Conservation (phyloP, 2,797 vertebrate species). For the Syndactyla subalaris region DNA sequence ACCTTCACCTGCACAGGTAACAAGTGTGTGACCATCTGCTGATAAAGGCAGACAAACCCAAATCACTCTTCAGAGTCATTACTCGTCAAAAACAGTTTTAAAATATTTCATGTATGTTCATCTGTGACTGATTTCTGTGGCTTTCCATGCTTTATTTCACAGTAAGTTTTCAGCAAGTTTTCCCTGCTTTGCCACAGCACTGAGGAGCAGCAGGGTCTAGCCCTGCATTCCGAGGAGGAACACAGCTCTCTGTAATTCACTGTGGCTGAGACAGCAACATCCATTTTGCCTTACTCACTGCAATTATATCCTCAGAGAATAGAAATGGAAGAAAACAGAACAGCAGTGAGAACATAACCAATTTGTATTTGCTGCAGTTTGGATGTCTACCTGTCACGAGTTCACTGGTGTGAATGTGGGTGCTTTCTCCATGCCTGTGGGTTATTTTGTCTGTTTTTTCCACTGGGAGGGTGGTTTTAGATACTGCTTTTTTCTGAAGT, state of each 20-base stretch:
- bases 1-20: neutral
- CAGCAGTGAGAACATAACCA: neutral
- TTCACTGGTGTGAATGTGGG: neutral
- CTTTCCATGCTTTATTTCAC: neutral
- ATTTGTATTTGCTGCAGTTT: neutral
- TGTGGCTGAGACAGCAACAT: neutral
- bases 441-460: neutral
- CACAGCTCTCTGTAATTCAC: neutral
- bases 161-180: neutral
- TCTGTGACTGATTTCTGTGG: neutral
- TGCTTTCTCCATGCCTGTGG: neutral
- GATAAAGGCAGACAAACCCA: neutral
- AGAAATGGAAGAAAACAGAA: neutral
- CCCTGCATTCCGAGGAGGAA: neutral
- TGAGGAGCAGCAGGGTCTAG: neutral
- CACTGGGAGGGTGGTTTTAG: neutral
- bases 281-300: slow-evolving; percentile 24
- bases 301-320: neutral
- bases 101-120: neutral
- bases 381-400: neutral
- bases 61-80: neutral
- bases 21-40: neutral
- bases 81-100: neutral
- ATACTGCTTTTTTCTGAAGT: neutral
- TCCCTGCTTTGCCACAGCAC: neutral